Evolutionary conservation across 2,888 invertebrate genomes (phyloP).

Genomic region (Laspeyria flexula): DNA sequence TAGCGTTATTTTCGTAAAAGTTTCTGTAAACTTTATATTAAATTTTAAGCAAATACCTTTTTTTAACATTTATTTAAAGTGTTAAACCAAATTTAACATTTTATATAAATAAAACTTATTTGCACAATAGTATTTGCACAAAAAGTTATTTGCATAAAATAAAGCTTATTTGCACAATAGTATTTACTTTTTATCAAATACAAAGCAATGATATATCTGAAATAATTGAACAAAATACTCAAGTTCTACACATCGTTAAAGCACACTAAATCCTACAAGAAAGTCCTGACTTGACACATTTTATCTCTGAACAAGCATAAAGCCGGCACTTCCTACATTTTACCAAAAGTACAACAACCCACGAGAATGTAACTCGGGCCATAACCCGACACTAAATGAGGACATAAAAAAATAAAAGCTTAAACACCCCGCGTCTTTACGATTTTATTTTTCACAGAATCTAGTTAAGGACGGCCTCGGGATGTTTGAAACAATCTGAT

Average conservation of each 20-base stretch:
- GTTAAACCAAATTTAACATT: too few species aligned
- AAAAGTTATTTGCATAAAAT: too few species aligned
- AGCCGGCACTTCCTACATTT: conserved; percentile 26
- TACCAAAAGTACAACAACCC: conserved; percentile 20
- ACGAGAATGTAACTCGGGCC: conserved; percentile 17
- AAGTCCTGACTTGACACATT: conserved; percentile 22
- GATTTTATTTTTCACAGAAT: conserved; percentile 14
- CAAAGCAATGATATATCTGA: not conserved
- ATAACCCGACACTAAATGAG: conserved; percentile 13
- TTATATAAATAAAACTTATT: too few species aligned
- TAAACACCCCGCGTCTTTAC: conserved; percentile 4
- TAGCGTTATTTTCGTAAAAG: too few species aligned
- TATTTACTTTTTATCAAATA: not conserved
- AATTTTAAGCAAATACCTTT: too few species aligned
- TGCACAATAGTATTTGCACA: too few species aligned
- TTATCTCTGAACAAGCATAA: conserved; percentile 27
- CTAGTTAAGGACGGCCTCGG: conserved; percentile 47
- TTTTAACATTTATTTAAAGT: too few species aligned
- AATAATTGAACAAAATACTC: not conserved
- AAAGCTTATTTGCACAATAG: too few species aligned
- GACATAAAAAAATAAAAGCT: conserved; percentile 15
- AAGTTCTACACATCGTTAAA: conserved; percentile 16
- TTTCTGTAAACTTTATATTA: too few species aligned
- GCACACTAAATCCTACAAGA: conserved; percentile 17
- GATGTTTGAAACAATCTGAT: conserved; percentile 63